phyloP scores from a whole-genome alignment of 2,797 vertebrate genomes.

The Sebastes nivosus region DNA sequence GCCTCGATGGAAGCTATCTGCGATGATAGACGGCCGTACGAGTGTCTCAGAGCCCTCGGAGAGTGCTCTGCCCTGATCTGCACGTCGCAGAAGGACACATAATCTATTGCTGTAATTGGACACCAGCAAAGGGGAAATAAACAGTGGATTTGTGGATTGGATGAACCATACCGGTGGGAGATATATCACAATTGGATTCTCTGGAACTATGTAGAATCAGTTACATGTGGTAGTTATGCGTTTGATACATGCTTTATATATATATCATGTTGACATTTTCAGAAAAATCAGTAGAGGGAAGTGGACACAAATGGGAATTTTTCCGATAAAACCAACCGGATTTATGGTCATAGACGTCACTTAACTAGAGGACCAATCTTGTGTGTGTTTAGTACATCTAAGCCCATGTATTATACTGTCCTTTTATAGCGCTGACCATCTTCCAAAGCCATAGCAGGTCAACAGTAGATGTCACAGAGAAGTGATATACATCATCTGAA shows the following conservation, averaged over 20 bases:
- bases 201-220: conserved; percentile 29
- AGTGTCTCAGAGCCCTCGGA: conserved; percentile 38
- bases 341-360: background rate
- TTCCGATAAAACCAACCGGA: background rate
- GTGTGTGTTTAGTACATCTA: background rate
- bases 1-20: conserved; percentile 59
- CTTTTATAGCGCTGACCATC: background rate
- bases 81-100: conserved; percentile 45
- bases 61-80: conserved; percentile 23
- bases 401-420: background rate
- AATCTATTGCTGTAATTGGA: conserved; percentile 62
- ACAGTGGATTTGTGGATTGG: conserved; percentile 50
- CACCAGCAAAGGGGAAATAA: conserved; percentile 45
- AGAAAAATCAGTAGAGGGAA: background rate
- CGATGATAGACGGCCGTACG: conserved; percentile 58
- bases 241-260: conserved; percentile 25
- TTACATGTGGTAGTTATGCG: background rate
- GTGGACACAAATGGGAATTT: conserved; percentile 4
- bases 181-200: conserved; percentile 29
- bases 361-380: background rate
- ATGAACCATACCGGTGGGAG: conserved; percentile 2
- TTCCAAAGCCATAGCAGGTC: background rate
- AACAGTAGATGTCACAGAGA: too few relatives aligned
- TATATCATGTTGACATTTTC: conserved; percentile 2
- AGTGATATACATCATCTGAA: too few relatives aligned